phyloP scores from a whole-genome alignment of 2,797 vertebrate genomes.

The Allobates femoralis region DNA sequence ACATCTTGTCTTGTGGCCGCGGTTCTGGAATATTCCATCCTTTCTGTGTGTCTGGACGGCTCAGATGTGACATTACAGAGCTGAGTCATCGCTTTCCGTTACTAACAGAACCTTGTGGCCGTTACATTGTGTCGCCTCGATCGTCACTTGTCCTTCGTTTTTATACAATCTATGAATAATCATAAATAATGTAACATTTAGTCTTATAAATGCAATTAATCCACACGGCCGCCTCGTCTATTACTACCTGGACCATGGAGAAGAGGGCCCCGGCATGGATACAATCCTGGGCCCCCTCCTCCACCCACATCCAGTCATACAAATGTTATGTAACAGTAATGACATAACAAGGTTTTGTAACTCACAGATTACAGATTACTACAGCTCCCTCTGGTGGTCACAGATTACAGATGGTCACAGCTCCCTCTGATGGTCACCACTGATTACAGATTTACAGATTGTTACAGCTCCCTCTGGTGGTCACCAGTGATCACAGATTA shows the following conservation, averaged over 20 bases:
- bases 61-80: slow-evolving; percentile 36
- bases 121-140: not conserved
- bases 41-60: not conserved
- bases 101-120: slow-evolving; percentile 44
- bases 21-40: slow-evolving; percentile 25
- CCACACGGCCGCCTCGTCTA: not conserved
- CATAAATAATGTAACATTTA: not conserved
- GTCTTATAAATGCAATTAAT: not conserved
- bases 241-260: not conserved
- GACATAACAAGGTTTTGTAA: not conserved
- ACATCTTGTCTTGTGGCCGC: not conserved
- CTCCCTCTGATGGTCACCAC: not conserved
- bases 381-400: not conserved
- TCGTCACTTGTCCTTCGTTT: slow-evolving; percentile 14
- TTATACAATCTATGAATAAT: not conserved
- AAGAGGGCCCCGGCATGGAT: not conserved
- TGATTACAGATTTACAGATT: not conserved
- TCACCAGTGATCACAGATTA: too few relatives aligned
- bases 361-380: not conserved
- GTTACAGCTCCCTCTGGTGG: too few relatives aligned
- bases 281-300: not conserved
- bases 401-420: not conserved
- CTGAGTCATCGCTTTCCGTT: slow-evolving; percentile 43
- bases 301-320: not conserved
- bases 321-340: not conserved